Evolutionary conservation across 2,113 vertebrate genomes (phyloP).

Genomic region (Halcyon malimbica): DNA sequence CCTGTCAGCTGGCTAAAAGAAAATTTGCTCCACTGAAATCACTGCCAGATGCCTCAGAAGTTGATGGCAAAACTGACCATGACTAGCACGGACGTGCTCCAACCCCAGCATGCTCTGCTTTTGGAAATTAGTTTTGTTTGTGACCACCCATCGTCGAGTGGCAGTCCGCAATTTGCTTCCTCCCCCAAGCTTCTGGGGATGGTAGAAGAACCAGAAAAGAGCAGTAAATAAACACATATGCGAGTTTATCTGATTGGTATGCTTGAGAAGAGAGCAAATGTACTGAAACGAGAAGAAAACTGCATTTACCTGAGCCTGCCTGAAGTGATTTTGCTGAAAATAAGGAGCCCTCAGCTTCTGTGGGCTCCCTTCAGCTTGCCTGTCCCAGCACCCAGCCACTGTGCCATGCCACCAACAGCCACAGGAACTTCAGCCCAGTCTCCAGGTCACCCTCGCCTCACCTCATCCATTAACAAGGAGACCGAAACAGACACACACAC

Average conservation of each 20-base stretch:
- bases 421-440: background rate
- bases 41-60: background rate
- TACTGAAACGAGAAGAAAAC: background rate
- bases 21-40: background rate
- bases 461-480: background rate
- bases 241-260: background rate
- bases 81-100: accelerated
- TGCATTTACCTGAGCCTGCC: accelerated
- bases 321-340: background rate
- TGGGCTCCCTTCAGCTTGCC: background rate
- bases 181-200: background rate
- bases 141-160: background rate
- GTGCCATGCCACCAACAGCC: background rate
- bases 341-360: background rate
- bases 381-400: background rate
- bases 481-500: background rate
- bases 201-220: background rate
- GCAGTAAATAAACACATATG: background rate
- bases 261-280: background rate
- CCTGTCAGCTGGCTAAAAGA: background rate
- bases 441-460: background rate
- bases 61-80: background rate
- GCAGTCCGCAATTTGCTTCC: background rate
- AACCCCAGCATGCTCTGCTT: background rate
- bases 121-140: background rate